phyloP scores from a whole-genome alignment of 2,888 invertebrate species.

The Papilio gigon region DNA sequence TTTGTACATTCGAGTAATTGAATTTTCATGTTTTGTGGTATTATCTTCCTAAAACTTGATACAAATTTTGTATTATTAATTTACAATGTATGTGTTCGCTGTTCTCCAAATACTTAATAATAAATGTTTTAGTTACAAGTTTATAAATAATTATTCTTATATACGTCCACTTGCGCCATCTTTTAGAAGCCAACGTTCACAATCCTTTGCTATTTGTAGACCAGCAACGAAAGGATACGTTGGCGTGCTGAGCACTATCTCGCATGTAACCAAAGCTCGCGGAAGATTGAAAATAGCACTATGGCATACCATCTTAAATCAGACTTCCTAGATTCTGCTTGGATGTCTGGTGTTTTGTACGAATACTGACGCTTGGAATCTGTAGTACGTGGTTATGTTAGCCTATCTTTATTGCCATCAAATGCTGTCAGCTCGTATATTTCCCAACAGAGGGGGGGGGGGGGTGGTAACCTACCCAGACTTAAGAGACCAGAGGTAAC shows the following conservation, averaged over 20 bases:
- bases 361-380: neutral
- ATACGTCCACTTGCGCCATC: neutral
- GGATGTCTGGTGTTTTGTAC: slow-evolving; percentile 7
- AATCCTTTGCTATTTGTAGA: slow-evolving; percentile 6
- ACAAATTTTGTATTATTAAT: neutral
- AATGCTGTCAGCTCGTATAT: too few relatives aligned
- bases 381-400: too few relatives aligned
- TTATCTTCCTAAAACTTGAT: slow-evolving; percentile 9
- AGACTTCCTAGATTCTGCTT: slow-evolving; percentile 65
- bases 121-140: neutral
- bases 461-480: too few relatives aligned
- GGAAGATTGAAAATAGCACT: slow-evolving; percentile 72
- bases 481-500: too few relatives aligned
- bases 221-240: slow-evolving; percentile 12
- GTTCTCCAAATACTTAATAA: neutral
- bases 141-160: neutral
- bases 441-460: too few relatives aligned
- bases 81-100: neutral
- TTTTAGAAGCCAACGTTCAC: neutral
- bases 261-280: slow-evolving; percentile 48
- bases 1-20: neutral
- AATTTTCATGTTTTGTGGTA: slow-evolving; percentile 3
- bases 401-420: too few relatives aligned
- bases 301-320: slow-evolving; percentile 55
- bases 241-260: slow-evolving; percentile 1